These are phyloP conservation scores for silkworm (Bombyx mori) DNA, from an alignment of 1,140 invertebrate species.

Conservation along the genomic window ASM3026992v2 NC_085111.1:16365001-16365500, in stretches of 20 bases:
- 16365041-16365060: conserved; percentile 76
- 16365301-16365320: conserved; percentile 32
- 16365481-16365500: not conserved
- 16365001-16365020: conserved; percentile 45
- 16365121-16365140: conserved; percentile 65
- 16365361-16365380: not conserved
- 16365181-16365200: conserved; percentile 34
- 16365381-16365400: not conserved
- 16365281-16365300: conserved; percentile 39
- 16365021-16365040: conserved; percentile 64
- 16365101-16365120: conserved; percentile 41
- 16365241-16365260: conserved; percentile 30
- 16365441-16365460: not conserved
- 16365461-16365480: not conserved
- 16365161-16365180: conserved; percentile 57
- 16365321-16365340: conserved; percentile 15
- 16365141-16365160: conserved; percentile 58
- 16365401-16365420: not conserved
- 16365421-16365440: not conserved
- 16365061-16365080: conserved; percentile 72
- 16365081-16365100: conserved; percentile 45
- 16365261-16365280: conserved; percentile 40
- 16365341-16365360: not conserved
- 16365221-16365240: conserved; percentile 28
- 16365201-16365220: conserved; percentile 56